phyloP scores from a whole-genome alignment of 2,888 invertebrate species.

The Scotopteryx bipunctaria region DNA sequence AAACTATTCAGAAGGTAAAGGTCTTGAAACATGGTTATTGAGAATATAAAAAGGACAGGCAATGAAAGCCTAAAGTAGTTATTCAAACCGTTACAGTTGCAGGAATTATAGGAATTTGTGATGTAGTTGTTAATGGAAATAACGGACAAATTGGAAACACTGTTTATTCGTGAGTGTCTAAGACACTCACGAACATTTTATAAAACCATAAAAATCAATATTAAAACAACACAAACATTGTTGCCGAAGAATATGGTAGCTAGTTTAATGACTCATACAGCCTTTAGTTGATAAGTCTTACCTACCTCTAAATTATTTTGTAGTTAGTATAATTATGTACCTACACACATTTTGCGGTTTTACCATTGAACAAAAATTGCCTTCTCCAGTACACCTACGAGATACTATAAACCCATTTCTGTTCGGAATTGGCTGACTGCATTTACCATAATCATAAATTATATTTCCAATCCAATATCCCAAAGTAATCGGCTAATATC shows the following conservation, averaged over 20 bases:
- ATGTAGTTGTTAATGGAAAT: slow-evolving; percentile 12
- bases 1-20: slow-evolving; percentile 7
- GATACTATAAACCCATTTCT: slow-evolving; percentile 11
- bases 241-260: neutral
- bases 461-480: slow-evolving; percentile 54
- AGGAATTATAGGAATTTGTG: slow-evolving; percentile 27
- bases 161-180: no score
- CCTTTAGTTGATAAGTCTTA: neutral
- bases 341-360: slow-evolving; percentile 15
- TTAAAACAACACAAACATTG: no score
- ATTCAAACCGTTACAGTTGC: slow-evolving; percentile 29
- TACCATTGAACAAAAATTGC: slow-evolving; percentile 13
- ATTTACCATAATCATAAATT: slow-evolving; percentile 36
- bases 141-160: slow-evolving; percentile 11
- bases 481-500: slow-evolving; percentile 68
- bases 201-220: no score
- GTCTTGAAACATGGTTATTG: slow-evolving; percentile 24
- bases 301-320: neutral
- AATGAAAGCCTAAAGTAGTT: slow-evolving; percentile 31
- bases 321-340: no score
- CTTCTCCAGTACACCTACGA: neutral
- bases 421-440: slow-evolving; percentile 15
- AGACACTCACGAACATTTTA: no score
- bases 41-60: slow-evolving; percentile 34
- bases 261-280: neutral